phyloP scores from a whole-genome alignment of 2,113 vertebrate species.

The Lota lota region DNA sequence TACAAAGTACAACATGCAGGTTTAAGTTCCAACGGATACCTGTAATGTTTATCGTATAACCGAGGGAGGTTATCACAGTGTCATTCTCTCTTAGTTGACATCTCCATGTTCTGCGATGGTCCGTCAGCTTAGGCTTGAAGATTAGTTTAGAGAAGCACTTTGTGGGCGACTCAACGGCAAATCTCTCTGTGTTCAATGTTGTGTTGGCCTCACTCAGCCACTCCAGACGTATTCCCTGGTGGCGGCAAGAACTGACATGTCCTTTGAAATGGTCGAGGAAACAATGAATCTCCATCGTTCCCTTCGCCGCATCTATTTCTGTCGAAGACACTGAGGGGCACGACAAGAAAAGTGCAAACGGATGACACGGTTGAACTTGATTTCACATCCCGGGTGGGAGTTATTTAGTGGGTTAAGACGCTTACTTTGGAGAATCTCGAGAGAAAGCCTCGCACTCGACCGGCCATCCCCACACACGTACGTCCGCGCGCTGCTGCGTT shows the following conservation, averaged over 20 bases:
- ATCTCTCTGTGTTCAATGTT: constrained; percentile 37
- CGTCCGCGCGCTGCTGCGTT: constrained; percentile 12
- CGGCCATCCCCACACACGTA: constrained; percentile 37
- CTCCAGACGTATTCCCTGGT: constrained; percentile 22
- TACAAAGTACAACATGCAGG: not conserved
- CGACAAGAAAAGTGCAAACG: not conserved
- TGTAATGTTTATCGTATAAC: constrained; percentile 35
- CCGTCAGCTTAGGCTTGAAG: constrained; percentile 36
- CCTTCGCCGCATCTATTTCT: rapidly evolving
- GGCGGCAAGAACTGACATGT: not conserved
- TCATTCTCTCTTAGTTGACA: constrained; percentile 36
- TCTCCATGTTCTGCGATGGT: constrained; percentile 57
- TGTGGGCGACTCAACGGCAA: not conserved
- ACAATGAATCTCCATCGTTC: constrained; percentile 45
- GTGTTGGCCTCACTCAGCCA: constrained; percentile 42
- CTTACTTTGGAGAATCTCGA: constrained; percentile 44
- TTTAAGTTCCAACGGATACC: constrained; percentile 13
- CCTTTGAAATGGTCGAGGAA: constrained; percentile 26
- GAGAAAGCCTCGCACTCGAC: constrained; percentile 17
- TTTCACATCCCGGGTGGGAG: too few relatives aligned
- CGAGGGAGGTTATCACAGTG: constrained; percentile 19
- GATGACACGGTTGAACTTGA: too few relatives aligned
- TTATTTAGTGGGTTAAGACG: not conserved
- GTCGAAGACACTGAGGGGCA: constrained; percentile 28
- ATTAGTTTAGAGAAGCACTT: constrained; percentile 45